A percentile compares a stretch with the other conserved stretches of the same genome.
Evolutionary conservation across 2,888 invertebrate genomes (phyloP).

Genomic region (Caenorhabditis imperialis): DNA sequence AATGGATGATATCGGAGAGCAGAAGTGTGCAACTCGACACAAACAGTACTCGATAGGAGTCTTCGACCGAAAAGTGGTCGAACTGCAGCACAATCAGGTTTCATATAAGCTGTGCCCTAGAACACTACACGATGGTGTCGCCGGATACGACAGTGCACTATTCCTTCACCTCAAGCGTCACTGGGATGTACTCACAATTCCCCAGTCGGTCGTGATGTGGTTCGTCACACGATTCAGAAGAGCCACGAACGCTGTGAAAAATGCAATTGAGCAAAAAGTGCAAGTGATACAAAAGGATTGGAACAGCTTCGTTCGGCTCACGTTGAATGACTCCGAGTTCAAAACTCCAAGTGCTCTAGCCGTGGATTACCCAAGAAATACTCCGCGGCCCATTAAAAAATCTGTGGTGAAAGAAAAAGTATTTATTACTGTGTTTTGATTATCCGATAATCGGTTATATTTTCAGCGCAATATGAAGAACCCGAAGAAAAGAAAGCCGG

Average conservation of each 20-base stretch:
- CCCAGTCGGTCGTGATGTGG: constrained; percentile 61
- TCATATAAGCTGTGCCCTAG: constrained; percentile 26
- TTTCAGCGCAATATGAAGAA: neutral
- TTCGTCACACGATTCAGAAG: constrained; percentile 57
- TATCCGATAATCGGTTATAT: too few relatives aligned
- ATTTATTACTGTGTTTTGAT: too few relatives aligned
- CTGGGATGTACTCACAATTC: constrained; percentile 70
- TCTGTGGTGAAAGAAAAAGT: too few relatives aligned
- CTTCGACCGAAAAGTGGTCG: constrained; percentile 45
- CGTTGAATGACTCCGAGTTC: constrained; percentile 67
- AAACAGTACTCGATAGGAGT: constrained; percentile 47
- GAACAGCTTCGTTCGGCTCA: constrained; percentile 66
- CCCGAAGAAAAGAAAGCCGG: constrained; percentile 64
- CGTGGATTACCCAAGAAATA: constrained; percentile 20
- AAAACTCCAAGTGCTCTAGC: constrained; percentile 45
- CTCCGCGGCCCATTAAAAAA: too few relatives aligned
- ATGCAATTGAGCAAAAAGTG: constrained; percentile 55
- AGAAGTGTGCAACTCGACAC: constrained; percentile 20
- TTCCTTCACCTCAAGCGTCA: constrained; percentile 71
- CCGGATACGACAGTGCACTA: constrained; percentile 62
- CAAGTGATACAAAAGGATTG: constrained; percentile 63
- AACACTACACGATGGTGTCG: constrained; percentile 53
- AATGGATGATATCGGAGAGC: constrained; percentile 34
- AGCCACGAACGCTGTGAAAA: constrained; percentile 28
- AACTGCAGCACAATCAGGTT: neutral